Evolutionary conservation across 2,113 vertebrate species (phyloP), one percentile per base, ranked within the genome.

Genomic region (Tichodroma muraria): DNA sequence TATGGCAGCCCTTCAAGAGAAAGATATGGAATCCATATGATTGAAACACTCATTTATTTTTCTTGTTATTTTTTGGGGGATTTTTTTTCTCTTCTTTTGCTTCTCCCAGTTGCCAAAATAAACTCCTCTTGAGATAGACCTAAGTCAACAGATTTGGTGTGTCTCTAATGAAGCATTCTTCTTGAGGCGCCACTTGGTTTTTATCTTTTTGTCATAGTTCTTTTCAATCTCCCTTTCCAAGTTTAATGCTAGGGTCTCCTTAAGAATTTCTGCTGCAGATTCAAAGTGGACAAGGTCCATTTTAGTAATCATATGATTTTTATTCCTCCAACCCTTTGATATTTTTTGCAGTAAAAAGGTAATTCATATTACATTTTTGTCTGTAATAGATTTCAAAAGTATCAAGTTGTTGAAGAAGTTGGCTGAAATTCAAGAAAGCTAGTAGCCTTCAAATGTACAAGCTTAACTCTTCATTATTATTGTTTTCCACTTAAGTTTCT

Each of bases 91-190:
- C 28, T 18, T 7, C 13, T 83, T 50, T 57, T 68, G 20, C 71
- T 94, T 82, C 79, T 91, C 52, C 44, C 85, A 93, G 93, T 91
- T 95, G 96, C 93, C 96, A 96, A 96, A 97, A 95, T 95, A 95
- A 95, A 89, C 93, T 85, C 64, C 40, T 95, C 91, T 73, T 73
- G 76, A 89, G 91, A 85, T 60, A 88, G 91, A 82, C 76, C 49
- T 82, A 76, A 94, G 45, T 92, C 93, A 93, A 57, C 91, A 88
- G 70, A 77, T 60, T 47, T 95, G 81, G 66, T 85, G 63, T 91
- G 89, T 80, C 89, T 95, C 63, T 95, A 77, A 76, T 63, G 80
- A 75, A 91, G 89, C 81, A 80, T 97, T 97, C 79, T 90, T 89
- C 81, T 79, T 47, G 94, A 93, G 95, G 89, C 87, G 81, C 27